Conservation (phyloP, 2,113 vertebrate species). For the Thomomys bottae region DNA sequence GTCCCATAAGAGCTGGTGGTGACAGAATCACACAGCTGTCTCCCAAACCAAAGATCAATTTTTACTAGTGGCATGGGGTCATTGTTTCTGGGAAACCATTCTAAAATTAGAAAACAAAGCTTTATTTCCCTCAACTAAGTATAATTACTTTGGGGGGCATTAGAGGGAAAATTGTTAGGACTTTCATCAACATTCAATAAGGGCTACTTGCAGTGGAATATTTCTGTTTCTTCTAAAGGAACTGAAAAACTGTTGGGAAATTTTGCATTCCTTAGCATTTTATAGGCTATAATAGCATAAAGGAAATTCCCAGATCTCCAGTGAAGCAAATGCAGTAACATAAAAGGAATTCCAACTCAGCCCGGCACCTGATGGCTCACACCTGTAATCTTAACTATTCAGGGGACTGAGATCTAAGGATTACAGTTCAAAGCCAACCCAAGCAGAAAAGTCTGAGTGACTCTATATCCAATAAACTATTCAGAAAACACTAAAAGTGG, state of each 20-base stretch:
- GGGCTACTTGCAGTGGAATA: conserved; percentile 59
- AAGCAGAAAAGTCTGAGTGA: no score
- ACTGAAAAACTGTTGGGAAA: background rate
- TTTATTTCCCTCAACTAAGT: conserved; percentile 60
- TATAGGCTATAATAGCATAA: background rate
- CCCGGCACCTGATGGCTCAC: no score
- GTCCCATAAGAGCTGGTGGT: background rate
- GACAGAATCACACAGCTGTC: conserved; percentile 38
- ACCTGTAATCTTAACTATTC: no score
- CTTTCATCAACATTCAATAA: conserved; percentile 75
- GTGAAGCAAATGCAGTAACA: background rate
- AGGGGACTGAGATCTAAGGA: no score
- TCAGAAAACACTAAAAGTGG: no score
- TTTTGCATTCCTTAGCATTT: background rate
- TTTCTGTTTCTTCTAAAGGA: conserved; percentile 25
- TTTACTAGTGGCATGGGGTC: conserved; percentile 67
- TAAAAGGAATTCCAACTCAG: no score
- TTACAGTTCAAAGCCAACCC: no score
- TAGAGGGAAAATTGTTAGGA: conserved; percentile 68
- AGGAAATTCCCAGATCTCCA: background rate
- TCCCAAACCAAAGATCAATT: conserved; percentile 66
- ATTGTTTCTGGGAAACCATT: conserved; percentile 73
- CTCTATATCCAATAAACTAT: no score
- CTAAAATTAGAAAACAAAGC: conserved; percentile 69
- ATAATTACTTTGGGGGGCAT: conserved; percentile 75